Percentiles rank a stretch among this genome's conserved stretches.
Conservation (phyloP, 2,888 invertebrate genomes). For the Eretmocerus hayati region DNA sequence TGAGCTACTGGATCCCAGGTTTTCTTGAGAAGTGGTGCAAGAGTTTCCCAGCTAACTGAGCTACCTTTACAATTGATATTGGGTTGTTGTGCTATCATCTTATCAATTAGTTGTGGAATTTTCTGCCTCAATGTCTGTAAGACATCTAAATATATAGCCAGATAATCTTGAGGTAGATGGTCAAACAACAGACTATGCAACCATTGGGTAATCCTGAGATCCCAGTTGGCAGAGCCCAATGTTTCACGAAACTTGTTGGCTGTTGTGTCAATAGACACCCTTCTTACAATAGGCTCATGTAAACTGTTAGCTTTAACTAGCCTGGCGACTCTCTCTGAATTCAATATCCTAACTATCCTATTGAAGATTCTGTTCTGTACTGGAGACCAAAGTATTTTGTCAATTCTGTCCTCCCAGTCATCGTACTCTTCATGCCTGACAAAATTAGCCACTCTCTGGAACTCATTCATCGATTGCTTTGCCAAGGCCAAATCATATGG, state of each 20-base stretch:
- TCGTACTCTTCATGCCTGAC: slow-evolving; percentile 54
- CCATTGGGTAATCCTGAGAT: slow-evolving; percentile 68
- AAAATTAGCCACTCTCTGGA: slow-evolving; percentile 58
- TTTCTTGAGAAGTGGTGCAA: slow-evolving; percentile 59
- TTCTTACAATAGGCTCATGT: slow-evolving; percentile 63
- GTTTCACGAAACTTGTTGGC: slow-evolving; percentile 60
- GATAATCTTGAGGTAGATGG: slow-evolving; percentile 57
- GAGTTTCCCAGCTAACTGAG: slow-evolving; percentile 56
- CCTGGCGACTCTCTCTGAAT: slow-evolving; percentile 59
- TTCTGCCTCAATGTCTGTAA: slow-evolving; percentile 64
- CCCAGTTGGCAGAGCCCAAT: slow-evolving; percentile 68
- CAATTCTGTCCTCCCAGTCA: slow-evolving; percentile 65
- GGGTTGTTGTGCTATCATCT: slow-evolving; percentile 57
- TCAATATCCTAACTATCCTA: slow-evolving; percentile 59
- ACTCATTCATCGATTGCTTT: slow-evolving; percentile 63
- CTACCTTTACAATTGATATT: slow-evolving; percentile 47
- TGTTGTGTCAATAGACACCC: slow-evolving; percentile 65
- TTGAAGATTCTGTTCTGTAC: slow-evolving; percentile 61
- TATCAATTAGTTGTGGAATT: slow-evolving; percentile 66
- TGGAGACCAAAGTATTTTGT: slow-evolving; percentile 56
- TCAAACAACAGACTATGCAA: slow-evolving; percentile 66
- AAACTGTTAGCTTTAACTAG: slow-evolving; percentile 54
- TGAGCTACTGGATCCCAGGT: slow-evolving; percentile 69
- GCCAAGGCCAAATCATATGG: slow-evolving; percentile 57
- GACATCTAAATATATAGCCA: slow-evolving; percentile 70